A percentile compares a stretch with the other conserved stretches of the same genome.
phyloP scores from a whole-genome alignment of 2,888 invertebrate species.

The Eurytoma adleriae region DNA sequence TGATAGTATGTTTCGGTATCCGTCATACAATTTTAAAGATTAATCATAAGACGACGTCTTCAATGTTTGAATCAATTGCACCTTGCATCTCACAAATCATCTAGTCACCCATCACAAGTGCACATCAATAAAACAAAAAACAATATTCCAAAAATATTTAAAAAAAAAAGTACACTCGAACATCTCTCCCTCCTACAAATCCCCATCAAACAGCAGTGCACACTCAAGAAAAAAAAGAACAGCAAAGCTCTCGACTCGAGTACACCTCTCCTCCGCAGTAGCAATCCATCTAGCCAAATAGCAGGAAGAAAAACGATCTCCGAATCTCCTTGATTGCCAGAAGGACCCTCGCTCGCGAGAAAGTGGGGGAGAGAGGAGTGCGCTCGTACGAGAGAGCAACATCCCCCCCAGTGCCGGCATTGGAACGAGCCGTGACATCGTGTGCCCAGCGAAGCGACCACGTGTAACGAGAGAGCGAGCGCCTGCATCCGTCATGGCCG shows the following conservation, averaged over 20 bases:
- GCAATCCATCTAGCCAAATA: background rate
- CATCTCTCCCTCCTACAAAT: too few species aligned
- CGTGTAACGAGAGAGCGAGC: slow-evolving; percentile 65
- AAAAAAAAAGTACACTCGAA: too few species aligned
- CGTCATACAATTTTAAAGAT: too few species aligned
- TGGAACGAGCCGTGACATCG: slow-evolving; percentile 74
- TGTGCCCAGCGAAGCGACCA: slow-evolving; percentile 71
- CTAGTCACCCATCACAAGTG: too few species aligned
- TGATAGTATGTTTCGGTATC: too few species aligned
- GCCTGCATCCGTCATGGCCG: slow-evolving; percentile 73
- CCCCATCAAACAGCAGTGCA: too few species aligned
- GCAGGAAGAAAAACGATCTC: slow-evolving; percentile 1
- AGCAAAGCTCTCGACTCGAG: background rate
- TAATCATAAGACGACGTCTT: too few species aligned
- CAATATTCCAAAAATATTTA: too few species aligned
- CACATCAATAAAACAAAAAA: too few species aligned
- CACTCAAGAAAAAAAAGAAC: too few species aligned
- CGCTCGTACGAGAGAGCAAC: background rate
- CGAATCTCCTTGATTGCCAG: slow-evolving; percentile 34
- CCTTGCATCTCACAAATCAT: too few species aligned
- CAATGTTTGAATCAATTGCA: too few species aligned
- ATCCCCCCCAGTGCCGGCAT: slow-evolving; percentile 59
- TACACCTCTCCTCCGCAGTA: background rate
- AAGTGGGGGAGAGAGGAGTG: background rate
- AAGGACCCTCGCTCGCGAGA: background rate